Conservation (phyloP, 1,140 invertebrate genomes). For the Leptonema lineaticorne region DNA sequence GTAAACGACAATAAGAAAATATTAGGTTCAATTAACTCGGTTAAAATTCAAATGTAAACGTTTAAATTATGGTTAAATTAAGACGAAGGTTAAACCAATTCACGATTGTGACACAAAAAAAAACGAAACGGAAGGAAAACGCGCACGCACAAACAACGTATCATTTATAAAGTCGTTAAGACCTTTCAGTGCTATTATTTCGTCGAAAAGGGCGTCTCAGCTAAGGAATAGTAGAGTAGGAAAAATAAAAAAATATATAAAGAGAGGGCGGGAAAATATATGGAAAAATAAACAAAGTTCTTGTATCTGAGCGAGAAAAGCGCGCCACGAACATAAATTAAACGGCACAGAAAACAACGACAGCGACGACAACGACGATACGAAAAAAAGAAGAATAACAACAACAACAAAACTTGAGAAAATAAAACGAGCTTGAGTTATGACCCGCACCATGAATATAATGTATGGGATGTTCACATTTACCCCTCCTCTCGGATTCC, state of each 20-base stretch:
- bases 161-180: constrained; percentile 41
- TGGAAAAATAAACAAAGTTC: constrained; percentile 31
- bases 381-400: too few species aligned
- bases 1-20: too few species aligned
- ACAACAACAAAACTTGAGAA: constrained; percentile 11
- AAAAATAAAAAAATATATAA: neutral
- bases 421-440: constrained; percentile 17
- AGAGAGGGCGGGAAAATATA: neutral
- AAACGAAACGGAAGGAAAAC: constrained; percentile 21
- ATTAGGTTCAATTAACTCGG: too few species aligned
- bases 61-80: too few species aligned
- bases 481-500: neutral
- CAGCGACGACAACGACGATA: constrained; percentile 6
- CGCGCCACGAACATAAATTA: constrained; percentile 30
- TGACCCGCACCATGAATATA: neutral
- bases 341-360: constrained; percentile 15
- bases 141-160: constrained; percentile 30
- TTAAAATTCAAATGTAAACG: too few species aligned
- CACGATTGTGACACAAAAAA: neutral
- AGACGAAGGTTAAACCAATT: too few species aligned
- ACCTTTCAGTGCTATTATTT: constrained; percentile 32
- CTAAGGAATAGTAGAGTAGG: neutral
- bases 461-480: neutral
- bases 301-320: constrained; percentile 23
- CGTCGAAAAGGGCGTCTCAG: neutral